phyloP scores from a whole-genome alignment of 2,888 invertebrate species.

The Cloeon dipterum region DNA sequence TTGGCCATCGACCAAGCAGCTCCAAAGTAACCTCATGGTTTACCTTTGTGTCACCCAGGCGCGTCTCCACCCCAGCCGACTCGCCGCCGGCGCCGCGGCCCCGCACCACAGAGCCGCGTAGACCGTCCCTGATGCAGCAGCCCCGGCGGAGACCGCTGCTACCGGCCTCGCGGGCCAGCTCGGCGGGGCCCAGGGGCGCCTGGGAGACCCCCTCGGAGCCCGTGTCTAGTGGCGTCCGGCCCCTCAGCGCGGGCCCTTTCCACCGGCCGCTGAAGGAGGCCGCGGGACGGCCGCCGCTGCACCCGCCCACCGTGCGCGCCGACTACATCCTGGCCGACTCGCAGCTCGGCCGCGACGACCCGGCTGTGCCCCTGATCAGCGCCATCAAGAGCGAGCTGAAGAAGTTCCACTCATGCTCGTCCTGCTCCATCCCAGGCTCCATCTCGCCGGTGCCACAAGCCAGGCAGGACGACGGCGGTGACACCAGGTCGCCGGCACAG shows the following conservation, averaged over 20 bases:
- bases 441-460: too few species aligned
- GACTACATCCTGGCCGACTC: slow-evolving; percentile 31
- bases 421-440: not conserved
- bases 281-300: slow-evolving; percentile 11
- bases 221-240: slow-evolving; percentile 16
- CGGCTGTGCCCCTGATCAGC: slow-evolving; percentile 60
- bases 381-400: slow-evolving; percentile 54
- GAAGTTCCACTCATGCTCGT: slow-evolving; percentile 4
- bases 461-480: too few species aligned
- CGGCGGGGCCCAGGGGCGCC: slow-evolving; percentile 4
- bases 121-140: not conserved
- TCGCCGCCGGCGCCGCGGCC: slow-evolving; percentile 2
- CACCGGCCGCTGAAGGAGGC: too few species aligned
- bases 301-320: slow-evolving; percentile 21
- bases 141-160: slow-evolving; percentile 1
- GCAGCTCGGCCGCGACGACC: slow-evolving; percentile 34
- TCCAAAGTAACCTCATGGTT: too few species aligned
- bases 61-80: not conserved
- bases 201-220: slow-evolving; percentile 5
- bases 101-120: slow-evolving; percentile 3
- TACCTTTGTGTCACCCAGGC: too few species aligned
- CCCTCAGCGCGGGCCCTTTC: slow-evolving; percentile 39
- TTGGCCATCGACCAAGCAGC: too few species aligned
- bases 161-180: not conserved
- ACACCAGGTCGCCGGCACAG: too few species aligned